These are phyloP conservation scores for Drosophila ambigua DNA, from an alignment of 1,140 invertebrate species.

Conservation along the genomic window DNA sequence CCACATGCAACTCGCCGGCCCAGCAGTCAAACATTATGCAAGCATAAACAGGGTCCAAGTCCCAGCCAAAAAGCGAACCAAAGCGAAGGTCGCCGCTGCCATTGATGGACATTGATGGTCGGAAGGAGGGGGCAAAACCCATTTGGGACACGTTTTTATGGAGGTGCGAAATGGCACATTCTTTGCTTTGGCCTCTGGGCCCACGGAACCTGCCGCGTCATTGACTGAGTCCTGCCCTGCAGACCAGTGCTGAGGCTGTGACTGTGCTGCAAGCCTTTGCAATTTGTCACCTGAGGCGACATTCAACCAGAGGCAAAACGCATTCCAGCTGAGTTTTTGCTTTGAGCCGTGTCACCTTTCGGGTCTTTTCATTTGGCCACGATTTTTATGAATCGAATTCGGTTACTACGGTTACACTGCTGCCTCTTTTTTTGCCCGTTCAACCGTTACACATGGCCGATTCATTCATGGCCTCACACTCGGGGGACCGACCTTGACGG, in stretches of 20 bases:
- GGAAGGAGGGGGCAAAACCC: slow-evolving; percentile 26
- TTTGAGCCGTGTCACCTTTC: slow-evolving; percentile 41
- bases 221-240: slow-evolving; percentile 45
- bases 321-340: slow-evolving; percentile 68
- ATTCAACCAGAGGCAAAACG: slow-evolving; percentile 57
- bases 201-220: slow-evolving; percentile 74
- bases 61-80: too few relatives aligned
- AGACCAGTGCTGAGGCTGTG: slow-evolving; percentile 19
- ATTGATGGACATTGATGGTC: slow-evolving; percentile 21
- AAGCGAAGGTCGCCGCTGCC: slow-evolving; percentile 41
- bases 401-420: not conserved
- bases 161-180: slow-evolving; percentile 79
- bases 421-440: not conserved
- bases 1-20: slow-evolving; percentile 47
- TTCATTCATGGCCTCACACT: slow-evolving; percentile 47
- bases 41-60: slow-evolving; percentile 10
- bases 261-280: slow-evolving; percentile 38
- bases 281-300: slow-evolving; percentile 80
- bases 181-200: slow-evolving; percentile 19
- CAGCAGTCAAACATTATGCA: slow-evolving; percentile 62
- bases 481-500: slow-evolving; percentile 49
- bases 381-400: slow-evolving; percentile 38
- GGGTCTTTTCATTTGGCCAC: slow-evolving; percentile 36
- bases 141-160: slow-evolving; percentile 70
- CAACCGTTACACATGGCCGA: slow-evolving; percentile 32